These are phyloP conservation scores for Drosophila borborema DNA, from an alignment of 2,888 invertebrate species.

Conservation along the genomic window DNA sequence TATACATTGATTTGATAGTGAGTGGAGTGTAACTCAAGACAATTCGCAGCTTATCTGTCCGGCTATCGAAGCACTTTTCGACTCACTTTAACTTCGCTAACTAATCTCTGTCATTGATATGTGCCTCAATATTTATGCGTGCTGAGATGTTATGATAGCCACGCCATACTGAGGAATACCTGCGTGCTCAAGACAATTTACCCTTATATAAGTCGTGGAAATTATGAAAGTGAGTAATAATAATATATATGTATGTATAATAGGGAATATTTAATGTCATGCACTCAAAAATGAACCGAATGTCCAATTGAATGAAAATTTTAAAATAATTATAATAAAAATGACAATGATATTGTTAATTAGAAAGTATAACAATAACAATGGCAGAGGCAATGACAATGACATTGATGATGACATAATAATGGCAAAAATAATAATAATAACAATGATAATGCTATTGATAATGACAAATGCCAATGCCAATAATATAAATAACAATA, in stretches of 20 bases:
- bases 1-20: conserved; percentile 34
- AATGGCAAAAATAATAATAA: neutral
- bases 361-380: too few relatives aligned
- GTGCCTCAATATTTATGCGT: conserved; percentile 32
- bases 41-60: conserved; percentile 46
- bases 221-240: neutral
- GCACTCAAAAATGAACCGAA: too few relatives aligned
- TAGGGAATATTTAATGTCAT: neutral
- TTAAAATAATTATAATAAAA: too few relatives aligned
- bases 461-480: too few relatives aligned
- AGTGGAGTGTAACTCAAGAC: conserved; percentile 34
- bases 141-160: conserved; percentile 11
- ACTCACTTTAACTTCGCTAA: conserved; percentile 25
- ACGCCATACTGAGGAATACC: neutral
- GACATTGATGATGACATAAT: too few relatives aligned
- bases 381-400: too few relatives aligned
- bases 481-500: neutral
- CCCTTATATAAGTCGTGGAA: neutral
- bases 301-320: too few relatives aligned
- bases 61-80: conserved; percentile 56
- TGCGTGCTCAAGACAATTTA: neutral
- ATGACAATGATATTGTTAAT: too few relatives aligned
- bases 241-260: neutral
- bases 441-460: too few relatives aligned
- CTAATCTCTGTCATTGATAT: conserved; percentile 23